Evolutionary conservation across 2,797 vertebrate genomes (phyloP), one percentile per base, ranked within the genome.

Genomic region (Darevskia mixta): DNA sequence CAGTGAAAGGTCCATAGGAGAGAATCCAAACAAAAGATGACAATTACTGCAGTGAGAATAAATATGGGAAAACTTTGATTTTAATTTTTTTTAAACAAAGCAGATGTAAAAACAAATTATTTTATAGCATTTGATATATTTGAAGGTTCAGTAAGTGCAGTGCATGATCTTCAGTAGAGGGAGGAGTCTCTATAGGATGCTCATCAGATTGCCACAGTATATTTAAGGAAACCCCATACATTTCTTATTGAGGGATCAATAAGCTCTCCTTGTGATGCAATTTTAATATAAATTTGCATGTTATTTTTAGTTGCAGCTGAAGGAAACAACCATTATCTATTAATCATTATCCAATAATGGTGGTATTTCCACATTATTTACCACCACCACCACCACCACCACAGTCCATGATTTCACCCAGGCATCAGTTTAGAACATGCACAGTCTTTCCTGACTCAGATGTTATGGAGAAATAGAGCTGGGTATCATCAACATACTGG

Each of bases 11-110:
- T 90, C 86, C 73, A 32, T 20, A 92, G 83, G 80, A 94, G 89
- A 90, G 35, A 83, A 92, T 94, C 9, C 29, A 89, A 91, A 92
- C 71, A 43, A 64, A 79, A 91, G 89, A 89, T 72, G 0, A 85
- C 58, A 10, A 88, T 89, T 90, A 79, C 32, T 78, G 17, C 73
- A 35, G 38, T 93, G 82, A 79, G 66, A 92, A 83, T 90, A 91
- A 93, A 91, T 87, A 90, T 84, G 87, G 49, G 5, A 75, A 89
- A 91, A 85, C n/a, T 35, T 92, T 73, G 49, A 4, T 9, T 89
- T 43, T 76, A 38, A 3, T 35, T 13, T 55, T 43, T 20, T 69
- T 67, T 67, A 85, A 67, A 38, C n/a, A 1, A 5, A 27, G 4
- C 67, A 82, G 49, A 80, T 75, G 29, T 72, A 92, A 73, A 71